phyloP scores from a whole-genome alignment of 2,888 invertebrate genomes.

The Dyspetes luteomarginatus region DNA sequence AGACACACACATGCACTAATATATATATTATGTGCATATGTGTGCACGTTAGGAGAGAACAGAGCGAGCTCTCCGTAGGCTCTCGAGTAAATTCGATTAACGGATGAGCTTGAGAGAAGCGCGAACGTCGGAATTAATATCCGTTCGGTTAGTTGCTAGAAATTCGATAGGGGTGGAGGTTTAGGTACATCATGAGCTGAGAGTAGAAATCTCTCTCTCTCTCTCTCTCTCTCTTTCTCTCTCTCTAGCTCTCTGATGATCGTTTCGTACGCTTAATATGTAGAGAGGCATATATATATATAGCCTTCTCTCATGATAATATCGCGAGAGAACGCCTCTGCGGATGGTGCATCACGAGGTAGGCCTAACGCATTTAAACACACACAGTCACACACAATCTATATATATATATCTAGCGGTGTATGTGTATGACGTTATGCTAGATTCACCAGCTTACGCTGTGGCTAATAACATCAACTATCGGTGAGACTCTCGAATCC shows the following conservation, averaged over 20 bases:
- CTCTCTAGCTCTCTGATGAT: constrained; percentile 16
- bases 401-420: constrained; percentile 30
- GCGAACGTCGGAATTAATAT: constrained; percentile 77
- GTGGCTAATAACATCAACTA: constrained; percentile 61
- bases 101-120: constrained; percentile 75
- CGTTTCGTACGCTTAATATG: constrained; percentile 39
- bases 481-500: constrained; percentile 32
- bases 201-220: background rate
- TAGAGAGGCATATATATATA: constrained; percentile 34
- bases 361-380: constrained; percentile 19
- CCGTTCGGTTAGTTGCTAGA: constrained; percentile 77
- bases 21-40: background rate
- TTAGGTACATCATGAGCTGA: constrained; percentile 48
- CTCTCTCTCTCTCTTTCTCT: background rate
- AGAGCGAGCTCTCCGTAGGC: constrained; percentile 30
- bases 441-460: constrained; percentile 48
- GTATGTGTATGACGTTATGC: constrained; percentile 45
- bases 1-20: constrained; percentile 15
- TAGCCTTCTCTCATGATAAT: constrained; percentile 57
- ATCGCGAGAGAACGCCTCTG: constrained; percentile 43
- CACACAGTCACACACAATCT: background rate
- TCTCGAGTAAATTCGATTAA: constrained; percentile 76
- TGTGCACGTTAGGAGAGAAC: background rate
- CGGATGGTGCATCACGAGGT: constrained; percentile 42
- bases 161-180: constrained; percentile 73